These are phyloP conservation scores for Dreissena rostriformis DNA, from an alignment of 1,140 invertebrate genomes.

Conservation along the genomic window DNA sequence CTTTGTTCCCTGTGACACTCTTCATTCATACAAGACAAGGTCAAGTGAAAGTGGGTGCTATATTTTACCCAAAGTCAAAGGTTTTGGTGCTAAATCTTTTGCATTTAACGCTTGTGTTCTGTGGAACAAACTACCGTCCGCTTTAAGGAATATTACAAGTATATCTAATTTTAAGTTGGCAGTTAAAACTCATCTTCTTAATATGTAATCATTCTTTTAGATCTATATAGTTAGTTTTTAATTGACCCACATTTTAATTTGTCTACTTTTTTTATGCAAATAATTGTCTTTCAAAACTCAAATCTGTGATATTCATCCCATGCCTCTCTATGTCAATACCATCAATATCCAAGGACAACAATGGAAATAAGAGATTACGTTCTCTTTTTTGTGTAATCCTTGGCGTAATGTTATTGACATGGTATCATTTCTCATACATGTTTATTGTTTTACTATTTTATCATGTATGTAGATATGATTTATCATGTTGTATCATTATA, in stretches of 20 bases:
- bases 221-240: too few species aligned
- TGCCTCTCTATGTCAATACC: neutral
- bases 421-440: constrained; percentile 11
- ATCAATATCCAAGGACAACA: constrained; percentile 12
- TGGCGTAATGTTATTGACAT: constrained; percentile 21
- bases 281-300: constrained; percentile 16
- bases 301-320: neutral
- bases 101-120: neutral
- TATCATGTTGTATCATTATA: too few species aligned
- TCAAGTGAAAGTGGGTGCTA: neutral
- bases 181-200: neutral
- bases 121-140: constrained; percentile 14
- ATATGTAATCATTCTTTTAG: neutral
- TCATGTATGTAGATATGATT: constrained; percentile 7
- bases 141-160: neutral
- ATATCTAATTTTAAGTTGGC: constrained; percentile 8
- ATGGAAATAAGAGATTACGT: constrained; percentile 3
- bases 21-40: constrained; percentile 13
- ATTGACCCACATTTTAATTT: too few species aligned
- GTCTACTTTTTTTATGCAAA: neutral
- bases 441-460: constrained; percentile 22
- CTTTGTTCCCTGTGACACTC: neutral
- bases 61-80: constrained; percentile 1
- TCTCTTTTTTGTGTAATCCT: constrained; percentile 22
- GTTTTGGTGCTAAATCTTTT: constrained; percentile 23